Evolutionary conservation across 2,888 invertebrate species (phyloP), one percentile per base, ranked within the genome.

Genomic region (Argyresthia goedartella): DNA sequence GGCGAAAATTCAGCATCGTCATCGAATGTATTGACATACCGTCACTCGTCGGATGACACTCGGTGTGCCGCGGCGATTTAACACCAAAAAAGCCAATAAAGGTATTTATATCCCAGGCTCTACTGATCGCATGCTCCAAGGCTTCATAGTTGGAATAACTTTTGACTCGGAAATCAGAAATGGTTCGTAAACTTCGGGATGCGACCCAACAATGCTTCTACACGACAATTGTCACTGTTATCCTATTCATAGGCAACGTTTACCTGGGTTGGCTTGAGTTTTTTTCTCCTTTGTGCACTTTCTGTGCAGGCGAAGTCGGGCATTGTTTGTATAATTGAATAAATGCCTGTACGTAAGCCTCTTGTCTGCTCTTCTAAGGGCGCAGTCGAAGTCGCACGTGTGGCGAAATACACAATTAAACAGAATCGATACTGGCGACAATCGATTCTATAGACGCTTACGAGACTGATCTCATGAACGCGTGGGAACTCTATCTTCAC

Each of bases 281-380:
- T 10, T 25, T 42, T 59, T 56, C 56, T 65, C 58, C 66, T 69
- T 81, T 84, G 84, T 82, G 73, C 76, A 78, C 66, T 81, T 82
- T 70, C 75, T 78, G 52, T 34, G 51, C 44, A 54, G 75, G 68
- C 71, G 70, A 72, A 79, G 73, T 71, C 68, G 64, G 65, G 67
- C 66, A 77, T 85, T 85, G 82, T 85, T 72, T 69, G 69, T 67
- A 62, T 86, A 86, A 86, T 86, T 85, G 82, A 85, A 85, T 85
- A 84, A 85, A 81, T 79, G 75, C 74, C 68, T 72, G 71, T 67
- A 64, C 71, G 69, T 69, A 65, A 65, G 60, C 61, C 69, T 68
- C 71, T 77, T 76, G 66, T 67, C 44, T 33, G 50, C 35, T 9
- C 58, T 43, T 36, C 47, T 52, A 52, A 57, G 59, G 59, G 58